Evolutionary conservation across 2,888 invertebrate genomes (phyloP).

Genomic region (Papilio gigon): DNA sequence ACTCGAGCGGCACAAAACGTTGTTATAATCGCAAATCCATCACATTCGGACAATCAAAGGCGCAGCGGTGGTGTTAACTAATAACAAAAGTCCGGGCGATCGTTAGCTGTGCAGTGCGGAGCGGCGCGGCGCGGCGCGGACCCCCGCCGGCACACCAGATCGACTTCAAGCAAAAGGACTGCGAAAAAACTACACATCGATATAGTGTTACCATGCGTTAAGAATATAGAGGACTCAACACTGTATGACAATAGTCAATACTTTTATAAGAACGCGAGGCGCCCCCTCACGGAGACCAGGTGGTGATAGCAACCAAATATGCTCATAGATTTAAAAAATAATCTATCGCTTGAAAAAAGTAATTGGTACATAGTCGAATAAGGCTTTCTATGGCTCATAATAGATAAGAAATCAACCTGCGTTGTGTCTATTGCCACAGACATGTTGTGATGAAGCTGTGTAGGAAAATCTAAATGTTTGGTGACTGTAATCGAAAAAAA

Average conservation of each 20-base stretch:
- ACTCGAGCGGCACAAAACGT: conserved; percentile 53
- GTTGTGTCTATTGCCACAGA: too few species aligned
- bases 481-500: conserved; percentile 50
- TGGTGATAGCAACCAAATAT: too few species aligned
- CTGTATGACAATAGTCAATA: too few species aligned
- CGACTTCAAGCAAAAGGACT: conserved; percentile 57
- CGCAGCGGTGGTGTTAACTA: conserved; percentile 65
- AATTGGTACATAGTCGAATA: too few species aligned
- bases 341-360: too few species aligned
- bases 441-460: not conserved
- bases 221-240: not conserved
- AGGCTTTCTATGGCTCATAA: too few species aligned
- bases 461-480: conserved; percentile 1
- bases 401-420: too few species aligned
- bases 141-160: conserved; percentile 77
- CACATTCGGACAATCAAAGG: conserved; percentile 77
- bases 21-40: conserved; percentile 71
- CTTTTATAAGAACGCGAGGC: too few species aligned
- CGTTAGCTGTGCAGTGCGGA: conserved; percentile 64
- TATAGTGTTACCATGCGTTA: conserved; percentile 29
- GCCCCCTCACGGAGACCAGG: too few species aligned
- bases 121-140: conserved; percentile 63
- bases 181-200: conserved; percentile 33
- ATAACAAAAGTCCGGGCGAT: conserved; percentile 69
- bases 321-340: too few species aligned